A percentile compares a stretch with the other conserved stretches of the same genome.
These are phyloP conservation scores for Ictidomys tridecemlineatus DNA, from an alignment of 2,113 vertebrate genomes.

Conservation along the genomic window DNA sequence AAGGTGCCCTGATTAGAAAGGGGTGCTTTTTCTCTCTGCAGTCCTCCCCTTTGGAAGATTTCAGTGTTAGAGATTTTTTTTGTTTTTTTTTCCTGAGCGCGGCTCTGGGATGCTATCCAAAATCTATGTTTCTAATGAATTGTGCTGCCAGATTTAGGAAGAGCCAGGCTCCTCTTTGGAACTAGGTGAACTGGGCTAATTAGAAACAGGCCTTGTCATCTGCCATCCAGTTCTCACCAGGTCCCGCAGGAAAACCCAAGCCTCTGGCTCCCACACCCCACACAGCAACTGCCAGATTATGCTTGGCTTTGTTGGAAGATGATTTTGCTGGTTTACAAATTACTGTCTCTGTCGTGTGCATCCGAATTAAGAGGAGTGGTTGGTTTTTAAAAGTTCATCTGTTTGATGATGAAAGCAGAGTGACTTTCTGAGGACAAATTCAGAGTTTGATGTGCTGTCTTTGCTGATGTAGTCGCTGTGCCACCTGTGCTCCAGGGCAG, in stretches of 20 bases:
- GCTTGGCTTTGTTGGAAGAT: neutral
- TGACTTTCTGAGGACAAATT: neutral
- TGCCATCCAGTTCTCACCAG: neutral
- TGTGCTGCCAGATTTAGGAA: neutral
- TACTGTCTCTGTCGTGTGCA: neutral
- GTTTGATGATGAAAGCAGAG: neutral
- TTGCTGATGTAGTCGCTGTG: neutral
- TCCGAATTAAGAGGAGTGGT: neutral
- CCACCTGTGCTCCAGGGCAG: neutral
- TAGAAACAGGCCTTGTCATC: neutral
- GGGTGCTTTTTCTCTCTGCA: neutral
- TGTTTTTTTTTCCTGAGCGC: neutral
- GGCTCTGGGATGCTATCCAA: neutral
- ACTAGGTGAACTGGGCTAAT: neutral
- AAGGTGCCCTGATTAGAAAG: neutral
- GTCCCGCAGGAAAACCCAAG: neutral
- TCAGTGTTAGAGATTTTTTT: neutral
- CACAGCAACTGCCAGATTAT: accelerated
- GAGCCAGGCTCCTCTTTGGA: slow-evolving; percentile 20
- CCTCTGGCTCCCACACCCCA: neutral
- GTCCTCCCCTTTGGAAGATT: neutral
- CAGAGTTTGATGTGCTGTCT: neutral
- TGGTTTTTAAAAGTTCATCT: neutral
- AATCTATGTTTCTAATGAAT: neutral
- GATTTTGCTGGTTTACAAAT: neutral